Conservation (phyloP, 2,113 vertebrate genomes). For the Gobiocypris rarus region DNA sequence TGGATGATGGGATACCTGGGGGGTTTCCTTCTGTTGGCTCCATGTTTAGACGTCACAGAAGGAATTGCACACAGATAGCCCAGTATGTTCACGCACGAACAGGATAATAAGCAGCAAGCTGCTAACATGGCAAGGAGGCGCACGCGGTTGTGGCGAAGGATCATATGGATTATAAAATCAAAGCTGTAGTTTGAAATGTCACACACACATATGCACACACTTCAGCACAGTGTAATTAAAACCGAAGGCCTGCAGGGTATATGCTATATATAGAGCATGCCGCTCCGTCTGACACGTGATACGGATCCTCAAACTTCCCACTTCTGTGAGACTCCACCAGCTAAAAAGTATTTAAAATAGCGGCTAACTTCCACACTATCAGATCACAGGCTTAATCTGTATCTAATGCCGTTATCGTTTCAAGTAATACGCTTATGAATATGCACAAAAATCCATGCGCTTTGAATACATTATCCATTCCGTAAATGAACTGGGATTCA, state of each 20-base stretch:
- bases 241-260: constrained; percentile 45
- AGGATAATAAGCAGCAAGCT: not conserved
- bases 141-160: not conserved
- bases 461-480: constrained; percentile 52
- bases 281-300: constrained; percentile 45
- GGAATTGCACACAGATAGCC: constrained; percentile 35
- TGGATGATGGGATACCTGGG: constrained; percentile 56
- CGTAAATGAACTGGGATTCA: constrained; percentile 34
- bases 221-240: constrained; percentile 51
- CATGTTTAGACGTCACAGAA: constrained; percentile 49
- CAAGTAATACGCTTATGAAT: constrained; percentile 53
- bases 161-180: constrained; percentile 43
- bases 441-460: constrained; percentile 42
- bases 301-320: constrained; percentile 39
- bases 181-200: constrained; percentile 34
- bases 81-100: constrained; percentile 23
- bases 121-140: not conserved
- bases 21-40: constrained; percentile 55
- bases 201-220: constrained; percentile 25
- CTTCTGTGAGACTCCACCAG: constrained; percentile 36
- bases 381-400: constrained; percentile 52
- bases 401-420: constrained; percentile 53
- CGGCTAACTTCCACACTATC: not conserved
- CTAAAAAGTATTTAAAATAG: constrained; percentile 41
- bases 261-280: constrained; percentile 48